Evolutionary conservation across 2,113 vertebrate species (phyloP).

Genomic region (Odocoileus hemionus): DNA sequence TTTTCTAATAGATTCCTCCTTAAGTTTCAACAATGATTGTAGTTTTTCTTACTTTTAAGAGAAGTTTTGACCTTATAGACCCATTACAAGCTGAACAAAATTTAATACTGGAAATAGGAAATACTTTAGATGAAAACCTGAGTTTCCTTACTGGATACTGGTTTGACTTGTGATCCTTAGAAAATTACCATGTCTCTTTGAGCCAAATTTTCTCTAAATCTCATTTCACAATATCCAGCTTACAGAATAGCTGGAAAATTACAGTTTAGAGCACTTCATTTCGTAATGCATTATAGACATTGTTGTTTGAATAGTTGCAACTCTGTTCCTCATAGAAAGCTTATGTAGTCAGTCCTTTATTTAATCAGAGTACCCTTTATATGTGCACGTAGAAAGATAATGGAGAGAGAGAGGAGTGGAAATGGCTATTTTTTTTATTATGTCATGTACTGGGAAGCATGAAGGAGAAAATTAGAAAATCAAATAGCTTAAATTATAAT

Average conservation of each 20-base stretch:
- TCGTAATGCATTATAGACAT: neutral
- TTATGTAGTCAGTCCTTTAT: neutral
- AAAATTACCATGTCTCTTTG: neutral
- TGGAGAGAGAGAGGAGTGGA: neutral
- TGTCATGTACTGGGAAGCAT: neutral
- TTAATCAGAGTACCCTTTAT: neutral
- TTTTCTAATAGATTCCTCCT: neutral
- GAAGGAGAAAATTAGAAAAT: slow-evolving; percentile 9
- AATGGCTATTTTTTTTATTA: neutral
- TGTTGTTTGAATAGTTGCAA: neutral
- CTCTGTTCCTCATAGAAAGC: neutral
- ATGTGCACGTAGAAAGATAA: neutral
- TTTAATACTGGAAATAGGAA: neutral
- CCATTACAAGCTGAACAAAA: neutral
- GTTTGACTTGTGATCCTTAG: neutral
- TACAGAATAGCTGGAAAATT: neutral
- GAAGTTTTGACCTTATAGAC: neutral
- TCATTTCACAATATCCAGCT: neutral
- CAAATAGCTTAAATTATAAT: neutral
- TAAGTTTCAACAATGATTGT: slow-evolving; percentile 8
- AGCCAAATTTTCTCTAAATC: neutral
- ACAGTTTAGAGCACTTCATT: neutral
- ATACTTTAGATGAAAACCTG: neutral
- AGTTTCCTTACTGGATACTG: neutral
- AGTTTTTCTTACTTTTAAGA: neutral